Evolutionary conservation across 2,888 invertebrate genomes (phyloP), one percentile per base, ranked within the genome.

Genomic region (Dascillus cervinus): DNA sequence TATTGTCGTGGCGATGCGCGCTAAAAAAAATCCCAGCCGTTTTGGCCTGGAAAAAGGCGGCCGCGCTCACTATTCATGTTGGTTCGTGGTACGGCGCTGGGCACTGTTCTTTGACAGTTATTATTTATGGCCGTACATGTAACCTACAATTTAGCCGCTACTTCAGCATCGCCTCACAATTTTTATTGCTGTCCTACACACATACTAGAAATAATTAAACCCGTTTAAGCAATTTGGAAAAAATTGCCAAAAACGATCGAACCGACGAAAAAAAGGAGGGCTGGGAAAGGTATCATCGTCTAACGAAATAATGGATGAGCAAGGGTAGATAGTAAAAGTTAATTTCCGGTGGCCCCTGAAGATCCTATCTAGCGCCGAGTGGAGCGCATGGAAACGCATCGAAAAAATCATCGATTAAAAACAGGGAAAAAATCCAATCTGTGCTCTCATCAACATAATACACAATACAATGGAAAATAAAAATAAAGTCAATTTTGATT

Each of bases 111-210:
- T 34, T 37, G 41, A 44, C 41, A 36, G 34, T 34, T 35, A 33
- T 45, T 45, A 45, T 45, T 45, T 45, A 45, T 45, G 27, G 32
- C 31, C 25, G 33, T 34, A 35, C 37, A 31, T 30, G 32, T 27
- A 43, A 39, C 45, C 43, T 13, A 34, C 38, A 45, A 45, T 45
- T 45, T 43, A 32, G 42, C 33, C 17, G n/a, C n/a, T n/a, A n/a
- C n/a, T n/a, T n/a, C n/a, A n/a, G n/a, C n/a, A n/a, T n/a, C n/a
- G n/a, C n/a, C n/a, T n/a, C n/a, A n/a, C n/a, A n/a, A n/a, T n/a
- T n/a, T n/a, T n/a, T n/a, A n/a, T n/a, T n/a, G n/a, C n/a, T n/a
- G n/a, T n/a, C n/a, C n/a, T n/a, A n/a, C n/a, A n/a, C n/a, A n/a
- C n/a, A n/a, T n/a, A n/a, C n/a, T n/a, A n/a, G n/a, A n/a, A n/a